Percentiles rank a stretch among this genome's conserved stretches.
Conservation (phyloP, 2,113 vertebrate species). For the Siniperca chuatsi region DNA sequence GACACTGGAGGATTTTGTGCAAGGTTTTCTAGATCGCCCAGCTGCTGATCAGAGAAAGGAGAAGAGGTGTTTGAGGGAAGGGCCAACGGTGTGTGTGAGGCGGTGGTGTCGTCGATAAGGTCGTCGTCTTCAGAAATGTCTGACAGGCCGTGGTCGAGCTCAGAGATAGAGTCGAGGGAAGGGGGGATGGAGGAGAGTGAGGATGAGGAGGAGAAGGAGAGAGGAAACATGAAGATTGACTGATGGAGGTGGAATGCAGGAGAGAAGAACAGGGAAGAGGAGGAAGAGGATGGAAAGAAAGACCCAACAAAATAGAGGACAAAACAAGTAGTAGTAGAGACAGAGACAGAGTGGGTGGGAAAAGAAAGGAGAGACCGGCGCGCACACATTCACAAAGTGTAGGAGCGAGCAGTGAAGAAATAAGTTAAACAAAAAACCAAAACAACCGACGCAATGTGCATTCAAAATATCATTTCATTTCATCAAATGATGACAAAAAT, state of each 20-base stretch:
- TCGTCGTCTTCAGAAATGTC: constrained; percentile 93
- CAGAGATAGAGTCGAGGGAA: constrained; percentile 87
- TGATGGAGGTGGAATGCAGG: constrained; percentile 59
- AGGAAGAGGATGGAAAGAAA: neutral
- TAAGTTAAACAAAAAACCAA: constrained; percentile 6
- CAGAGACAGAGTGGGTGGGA: neutral
- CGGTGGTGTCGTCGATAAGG: constrained; percentile 50
- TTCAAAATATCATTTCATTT: constrained; percentile 27
- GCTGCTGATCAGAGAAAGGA: constrained; percentile 53
- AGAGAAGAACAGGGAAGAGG: constrained; percentile 18
- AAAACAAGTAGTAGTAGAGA: no score
- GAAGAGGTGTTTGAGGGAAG: constrained; percentile 46
- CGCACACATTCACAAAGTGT: constrained; percentile 28
- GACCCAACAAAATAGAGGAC: neutral
- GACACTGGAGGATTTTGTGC: constrained; percentile 25
- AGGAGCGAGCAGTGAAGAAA: constrained; percentile 27
- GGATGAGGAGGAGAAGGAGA: constrained; percentile 85
- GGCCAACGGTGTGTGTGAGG: constrained; percentile 62
- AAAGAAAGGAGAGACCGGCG: neutral
- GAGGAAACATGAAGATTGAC: constrained; percentile 85
- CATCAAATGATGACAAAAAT: constrained; percentile 47
- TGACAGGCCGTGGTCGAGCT: constrained; percentile 89
- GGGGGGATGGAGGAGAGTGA: constrained; percentile 83
- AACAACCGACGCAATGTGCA: neutral
- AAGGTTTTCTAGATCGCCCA: constrained; percentile 39